Evolutionary conservation across 1,140 invertebrate species (phyloP).

Genomic region (Ips typographus): DNA sequence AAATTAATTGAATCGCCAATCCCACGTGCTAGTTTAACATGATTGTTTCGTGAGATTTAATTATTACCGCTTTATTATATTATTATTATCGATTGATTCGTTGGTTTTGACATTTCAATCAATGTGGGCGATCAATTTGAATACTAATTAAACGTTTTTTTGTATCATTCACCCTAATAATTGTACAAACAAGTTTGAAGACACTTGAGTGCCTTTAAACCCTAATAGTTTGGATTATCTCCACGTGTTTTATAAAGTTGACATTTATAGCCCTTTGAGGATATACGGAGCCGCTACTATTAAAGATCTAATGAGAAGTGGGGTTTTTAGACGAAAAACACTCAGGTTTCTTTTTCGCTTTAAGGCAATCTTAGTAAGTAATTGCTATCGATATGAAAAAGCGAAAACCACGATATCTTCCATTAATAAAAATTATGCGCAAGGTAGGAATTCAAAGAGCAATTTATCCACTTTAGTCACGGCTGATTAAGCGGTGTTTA

Average conservation of each 20-base stretch:
- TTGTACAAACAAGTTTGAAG: constrained; percentile 1
- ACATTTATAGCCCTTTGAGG: constrained; percentile 2
- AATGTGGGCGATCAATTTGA: background rate
- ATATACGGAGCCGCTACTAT: background rate
- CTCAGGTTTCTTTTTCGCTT: background rate
- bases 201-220: background rate
- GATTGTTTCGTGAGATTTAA: no score
- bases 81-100: no score
- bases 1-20: no score
- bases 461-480: constrained; percentile 21
- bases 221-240: background rate
- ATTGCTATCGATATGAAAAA: background rate
- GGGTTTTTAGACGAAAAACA: background rate
- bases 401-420: background rate
- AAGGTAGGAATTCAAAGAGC: background rate
- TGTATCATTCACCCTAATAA: constrained; percentile 8
- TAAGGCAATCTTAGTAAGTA: background rate
- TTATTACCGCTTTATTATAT: no score
- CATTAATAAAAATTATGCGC: constrained; percentile 1
- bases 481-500: constrained; percentile 15
- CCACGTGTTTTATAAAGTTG: constrained; percentile 3
- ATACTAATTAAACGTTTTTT: background rate
- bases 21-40: no score
- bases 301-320: constrained; percentile 1
- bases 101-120: no score